Conservation (phyloP, 2,888 invertebrate species). For the Seira musarum region DNA sequence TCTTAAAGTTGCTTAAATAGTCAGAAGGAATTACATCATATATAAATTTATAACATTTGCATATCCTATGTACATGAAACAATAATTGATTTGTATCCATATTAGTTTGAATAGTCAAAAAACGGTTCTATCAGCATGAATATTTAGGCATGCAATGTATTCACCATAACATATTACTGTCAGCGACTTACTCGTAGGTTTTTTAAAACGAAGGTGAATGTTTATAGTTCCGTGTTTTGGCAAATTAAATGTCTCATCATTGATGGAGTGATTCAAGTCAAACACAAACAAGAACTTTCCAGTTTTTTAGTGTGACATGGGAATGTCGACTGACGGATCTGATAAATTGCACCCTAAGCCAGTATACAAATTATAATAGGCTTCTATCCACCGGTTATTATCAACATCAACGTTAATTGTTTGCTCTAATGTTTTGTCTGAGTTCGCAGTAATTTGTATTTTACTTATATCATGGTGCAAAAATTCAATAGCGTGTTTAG, state of each 20-base stretch:
- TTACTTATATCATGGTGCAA: conserved; percentile 21
- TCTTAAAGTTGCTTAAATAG: neutral
- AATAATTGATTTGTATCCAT: neutral
- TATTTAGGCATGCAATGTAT: neutral
- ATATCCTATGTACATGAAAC: neutral
- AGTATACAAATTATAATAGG: neutral
- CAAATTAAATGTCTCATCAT: neutral
- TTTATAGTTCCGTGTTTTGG: neutral
- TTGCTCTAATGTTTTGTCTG: neutral
- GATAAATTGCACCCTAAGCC: neutral
- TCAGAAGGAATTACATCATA: neutral
- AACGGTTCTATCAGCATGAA: neutral
- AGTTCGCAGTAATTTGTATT: conserved; percentile 19
- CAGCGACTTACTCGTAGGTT: neutral
- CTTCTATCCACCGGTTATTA: neutral
- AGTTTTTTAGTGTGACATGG: neutral
- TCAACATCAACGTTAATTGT: conserved; percentile 2
- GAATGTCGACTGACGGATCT: neutral
- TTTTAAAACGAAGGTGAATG: neutral
- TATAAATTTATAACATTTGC: neutral
- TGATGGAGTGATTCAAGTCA: neutral
- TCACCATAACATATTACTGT: neutral
- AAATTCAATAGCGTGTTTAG: conserved; percentile 33
- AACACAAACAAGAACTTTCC: neutral
- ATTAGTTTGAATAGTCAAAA: neutral